phyloP scores from a whole-genome alignment of 2,797 vertebrate genomes.

The Gymnoscopelus microlampas region DNA sequence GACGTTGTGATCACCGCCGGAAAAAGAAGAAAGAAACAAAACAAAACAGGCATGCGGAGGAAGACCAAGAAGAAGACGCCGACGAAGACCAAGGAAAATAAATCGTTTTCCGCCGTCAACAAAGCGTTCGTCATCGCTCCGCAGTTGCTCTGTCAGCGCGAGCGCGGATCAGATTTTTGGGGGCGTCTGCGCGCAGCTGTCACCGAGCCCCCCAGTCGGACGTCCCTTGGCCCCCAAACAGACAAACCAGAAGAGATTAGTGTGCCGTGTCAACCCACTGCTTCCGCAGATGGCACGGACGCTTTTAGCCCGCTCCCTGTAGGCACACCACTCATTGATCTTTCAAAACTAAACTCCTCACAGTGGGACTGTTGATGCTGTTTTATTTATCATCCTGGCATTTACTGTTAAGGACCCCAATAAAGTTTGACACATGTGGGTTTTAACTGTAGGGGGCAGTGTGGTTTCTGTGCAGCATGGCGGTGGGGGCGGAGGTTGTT shows the following conservation, averaged over 20 bases:
- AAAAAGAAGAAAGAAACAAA: slow-evolving; percentile 51
- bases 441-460: slow-evolving; percentile 79
- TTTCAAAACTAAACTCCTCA: slow-evolving; percentile 77
- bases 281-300: slow-evolving; percentile 79
- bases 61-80: no score
- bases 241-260: slow-evolving; percentile 82
- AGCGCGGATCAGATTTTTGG: slow-evolving; percentile 75
- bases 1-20: slow-evolving; percentile 77
- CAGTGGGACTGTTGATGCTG: slow-evolving; percentile 75
- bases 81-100: slow-evolving; percentile 50
- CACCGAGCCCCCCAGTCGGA: slow-evolving; percentile 72
- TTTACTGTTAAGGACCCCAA: slow-evolving; percentile 74
- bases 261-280: slow-evolving; percentile 77
- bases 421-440: slow-evolving; percentile 77
- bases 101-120: slow-evolving; percentile 62
- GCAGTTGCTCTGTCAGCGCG: slow-evolving; percentile 75
- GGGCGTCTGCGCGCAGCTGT: slow-evolving; percentile 76
- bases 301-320: slow-evolving; percentile 74
- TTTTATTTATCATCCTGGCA: slow-evolving; percentile 80
- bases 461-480: slow-evolving; percentile 70
- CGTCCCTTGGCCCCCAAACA: slow-evolving; percentile 77
- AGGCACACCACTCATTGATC: slow-evolving; percentile 77
- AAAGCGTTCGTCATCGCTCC: slow-evolving; percentile 83
- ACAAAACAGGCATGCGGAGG: no score
- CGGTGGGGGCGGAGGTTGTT: slow-evolving; percentile 17